Conservation (phyloP, 1,140 invertebrate genomes). For the Drosophila grimshawi region DNA sequence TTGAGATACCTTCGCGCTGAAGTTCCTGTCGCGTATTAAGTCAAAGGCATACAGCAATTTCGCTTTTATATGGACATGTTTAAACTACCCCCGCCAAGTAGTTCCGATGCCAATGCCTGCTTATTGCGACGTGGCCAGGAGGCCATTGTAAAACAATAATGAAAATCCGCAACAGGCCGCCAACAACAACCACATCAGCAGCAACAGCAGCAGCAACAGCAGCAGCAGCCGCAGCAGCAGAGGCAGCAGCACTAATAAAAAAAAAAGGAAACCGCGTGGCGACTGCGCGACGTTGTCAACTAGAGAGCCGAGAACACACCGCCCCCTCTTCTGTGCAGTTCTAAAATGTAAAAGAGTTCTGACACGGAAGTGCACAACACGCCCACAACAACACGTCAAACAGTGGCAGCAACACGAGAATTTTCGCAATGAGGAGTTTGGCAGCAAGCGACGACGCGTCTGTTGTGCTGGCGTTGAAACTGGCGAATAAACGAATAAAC, state of each 20-base stretch:
- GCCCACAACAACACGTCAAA: constrained; percentile 40
- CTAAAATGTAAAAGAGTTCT: constrained; percentile 69
- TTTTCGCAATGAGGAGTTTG: constrained; percentile 33
- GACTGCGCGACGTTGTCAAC: constrained; percentile 49
- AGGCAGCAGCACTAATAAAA: neutral
- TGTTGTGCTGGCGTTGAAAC: constrained; percentile 49
- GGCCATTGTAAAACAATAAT: constrained; percentile 73
- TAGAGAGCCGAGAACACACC: neutral
- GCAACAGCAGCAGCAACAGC: constrained; percentile 16
- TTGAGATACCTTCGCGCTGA: constrained; percentile 58
- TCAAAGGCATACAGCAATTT: constrained; percentile 65
- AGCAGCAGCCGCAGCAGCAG: constrained; percentile 9
- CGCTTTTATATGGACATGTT: constrained; percentile 70
- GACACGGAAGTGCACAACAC: constrained; percentile 52
- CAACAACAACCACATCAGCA: constrained; percentile 25
- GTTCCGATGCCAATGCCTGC: constrained; percentile 49
- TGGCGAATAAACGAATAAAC: constrained; percentile 61
- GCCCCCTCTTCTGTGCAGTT: constrained; percentile 21
- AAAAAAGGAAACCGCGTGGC: constrained; percentile 28
- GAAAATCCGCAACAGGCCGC: constrained; percentile 42
- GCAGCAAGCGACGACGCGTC: constrained; percentile 45
- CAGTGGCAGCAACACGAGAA: constrained; percentile 15
- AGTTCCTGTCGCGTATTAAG: constrained; percentile 71
- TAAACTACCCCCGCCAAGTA: constrained; percentile 22
- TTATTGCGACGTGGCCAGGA: constrained; percentile 69